Conservation (phyloP, 2,888 invertebrate genomes). For the Leptothorax acervorum region DNA sequence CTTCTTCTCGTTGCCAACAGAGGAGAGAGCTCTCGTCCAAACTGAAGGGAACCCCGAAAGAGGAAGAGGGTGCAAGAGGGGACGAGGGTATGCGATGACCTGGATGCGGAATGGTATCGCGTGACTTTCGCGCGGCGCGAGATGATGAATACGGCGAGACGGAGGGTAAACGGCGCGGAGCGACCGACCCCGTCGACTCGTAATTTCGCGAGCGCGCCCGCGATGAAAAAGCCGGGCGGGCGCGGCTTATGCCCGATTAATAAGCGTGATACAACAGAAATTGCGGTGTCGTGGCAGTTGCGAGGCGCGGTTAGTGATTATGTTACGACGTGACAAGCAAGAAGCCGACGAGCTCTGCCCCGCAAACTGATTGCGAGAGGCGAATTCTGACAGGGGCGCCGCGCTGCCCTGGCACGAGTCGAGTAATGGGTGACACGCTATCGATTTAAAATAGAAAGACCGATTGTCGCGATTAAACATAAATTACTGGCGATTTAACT, state of each 20-base stretch:
- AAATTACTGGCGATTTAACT: neutral
- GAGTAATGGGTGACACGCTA: neutral
- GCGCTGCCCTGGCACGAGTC: neutral
- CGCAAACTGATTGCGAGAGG: slow-evolving; percentile 12
- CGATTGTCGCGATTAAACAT: slow-evolving; percentile 1
- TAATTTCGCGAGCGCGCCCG: slow-evolving; percentile 14
- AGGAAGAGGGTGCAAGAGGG: neutral
- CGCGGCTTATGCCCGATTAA: slow-evolving; percentile 35
- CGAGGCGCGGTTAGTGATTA: slow-evolving; percentile 26
- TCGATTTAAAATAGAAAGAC: slow-evolving; percentile 38
- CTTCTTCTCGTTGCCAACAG: slow-evolving; percentile 49
- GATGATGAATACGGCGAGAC: slow-evolving; percentile 37
- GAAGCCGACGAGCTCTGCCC: slow-evolving; percentile 17
- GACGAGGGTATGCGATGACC: neutral
- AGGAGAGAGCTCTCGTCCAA: slow-evolving; percentile 15
- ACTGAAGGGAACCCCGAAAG: neutral
- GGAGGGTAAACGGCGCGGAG: neutral
- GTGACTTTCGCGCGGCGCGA: slow-evolving; percentile 25
- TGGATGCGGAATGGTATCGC: slow-evolving; percentile 19
- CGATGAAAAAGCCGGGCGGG: slow-evolving; percentile 34
- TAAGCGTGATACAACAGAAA: slow-evolving; percentile 52
- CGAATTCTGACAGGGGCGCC: neutral
- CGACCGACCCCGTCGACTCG: neutral
- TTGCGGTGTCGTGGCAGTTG: slow-evolving; percentile 23
- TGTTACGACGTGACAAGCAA: slow-evolving; percentile 41